These are phyloP conservation scores for Meghimatium bilineatum DNA, from an alignment of 2,888 invertebrate genomes.

Conservation along the genomic window DNA sequence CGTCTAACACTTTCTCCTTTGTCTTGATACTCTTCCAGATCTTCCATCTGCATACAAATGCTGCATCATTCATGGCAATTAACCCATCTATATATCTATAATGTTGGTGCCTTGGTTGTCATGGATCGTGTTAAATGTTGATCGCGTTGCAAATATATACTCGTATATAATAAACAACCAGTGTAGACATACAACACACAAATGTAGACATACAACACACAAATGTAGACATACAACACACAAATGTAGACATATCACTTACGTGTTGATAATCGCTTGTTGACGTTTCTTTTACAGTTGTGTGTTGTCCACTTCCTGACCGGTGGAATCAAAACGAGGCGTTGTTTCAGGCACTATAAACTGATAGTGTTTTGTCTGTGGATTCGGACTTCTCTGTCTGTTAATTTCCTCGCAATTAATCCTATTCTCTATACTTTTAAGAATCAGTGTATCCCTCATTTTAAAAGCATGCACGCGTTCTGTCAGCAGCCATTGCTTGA, in stretches of 20 bases:
- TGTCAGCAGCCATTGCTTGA: conserved; percentile 51
- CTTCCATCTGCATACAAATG: too few species aligned
- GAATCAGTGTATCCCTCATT: conserved; percentile 50
- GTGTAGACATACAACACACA: too few species aligned
- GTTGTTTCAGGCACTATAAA: background rate
- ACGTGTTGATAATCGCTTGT: background rate
- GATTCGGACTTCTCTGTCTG: conserved; percentile 30
- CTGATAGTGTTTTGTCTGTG: conserved; percentile 14
- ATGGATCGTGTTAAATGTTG: too few species aligned
- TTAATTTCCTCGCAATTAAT: conserved; percentile 21
- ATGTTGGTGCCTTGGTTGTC: too few species aligned
- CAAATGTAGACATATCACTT: background rate
- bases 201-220: too few species aligned
- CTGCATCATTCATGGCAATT: too few species aligned
- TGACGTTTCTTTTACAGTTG: background rate
- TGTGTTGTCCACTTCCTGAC: conserved; percentile 14
- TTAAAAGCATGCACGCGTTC: conserved; percentile 46
- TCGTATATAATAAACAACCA: too few species aligned
- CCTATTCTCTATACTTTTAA: conserved; percentile 47
- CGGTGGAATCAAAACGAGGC: background rate
- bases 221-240: too few species aligned
- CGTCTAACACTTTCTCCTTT: too few species aligned
- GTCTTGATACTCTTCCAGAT: too few species aligned
- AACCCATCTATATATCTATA: too few species aligned
- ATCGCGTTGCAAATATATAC: too few species aligned